A percentile compares a stretch with the other conserved stretches of the same genome.
phyloP scores from a whole-genome alignment of 2,113 vertebrate genomes.

The Nipponia nippon region DNA sequence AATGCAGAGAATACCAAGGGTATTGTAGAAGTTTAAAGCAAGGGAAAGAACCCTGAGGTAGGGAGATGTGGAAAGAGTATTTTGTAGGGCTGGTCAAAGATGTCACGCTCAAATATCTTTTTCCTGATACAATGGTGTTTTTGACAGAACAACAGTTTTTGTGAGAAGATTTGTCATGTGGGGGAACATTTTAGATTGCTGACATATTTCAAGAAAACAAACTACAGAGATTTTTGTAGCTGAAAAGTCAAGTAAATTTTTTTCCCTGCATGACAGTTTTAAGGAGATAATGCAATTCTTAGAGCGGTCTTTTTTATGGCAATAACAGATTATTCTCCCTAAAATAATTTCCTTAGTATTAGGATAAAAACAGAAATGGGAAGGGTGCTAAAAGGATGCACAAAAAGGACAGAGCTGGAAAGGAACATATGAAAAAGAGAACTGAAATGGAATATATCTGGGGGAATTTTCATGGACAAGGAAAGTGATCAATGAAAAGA shows the following conservation, averaged over 20 bases:
- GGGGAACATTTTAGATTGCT: background rate
- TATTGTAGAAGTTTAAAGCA: background rate
- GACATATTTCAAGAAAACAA: background rate
- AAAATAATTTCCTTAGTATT: background rate
- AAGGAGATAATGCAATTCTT: background rate
- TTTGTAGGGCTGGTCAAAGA: background rate
- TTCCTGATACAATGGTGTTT: background rate
- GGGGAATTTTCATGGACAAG: background rate
- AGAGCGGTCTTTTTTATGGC: background rate
- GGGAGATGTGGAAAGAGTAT: background rate
- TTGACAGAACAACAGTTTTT: background rate
- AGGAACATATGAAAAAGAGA: background rate
- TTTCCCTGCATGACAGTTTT: background rate
- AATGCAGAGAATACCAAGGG: background rate
- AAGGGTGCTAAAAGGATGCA: background rate
- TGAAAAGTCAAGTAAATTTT: background rate
- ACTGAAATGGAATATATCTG: background rate
- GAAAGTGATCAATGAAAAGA: background rate
- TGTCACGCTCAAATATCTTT: background rate
- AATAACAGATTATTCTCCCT: background rate
- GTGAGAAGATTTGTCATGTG: background rate
- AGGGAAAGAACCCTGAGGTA: background rate
- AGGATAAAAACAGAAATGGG: background rate
- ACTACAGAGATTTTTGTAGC: background rate
- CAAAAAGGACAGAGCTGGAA: background rate